Conservation (phyloP, 2,888 invertebrate genomes). For the Leptopilina syphax region DNA sequence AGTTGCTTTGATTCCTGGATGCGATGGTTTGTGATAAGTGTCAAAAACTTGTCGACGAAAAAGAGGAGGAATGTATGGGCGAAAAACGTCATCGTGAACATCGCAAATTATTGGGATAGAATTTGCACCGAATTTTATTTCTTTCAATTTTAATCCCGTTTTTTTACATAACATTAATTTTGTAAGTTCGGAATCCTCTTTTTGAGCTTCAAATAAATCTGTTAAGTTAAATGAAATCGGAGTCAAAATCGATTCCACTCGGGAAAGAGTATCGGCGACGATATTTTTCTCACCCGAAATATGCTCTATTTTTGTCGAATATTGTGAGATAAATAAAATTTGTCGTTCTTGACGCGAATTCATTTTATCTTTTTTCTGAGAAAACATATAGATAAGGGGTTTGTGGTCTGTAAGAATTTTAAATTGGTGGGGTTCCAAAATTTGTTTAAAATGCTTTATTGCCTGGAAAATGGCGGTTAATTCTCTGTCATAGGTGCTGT, state of each 20-base stretch:
- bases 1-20: constrained; percentile 55
- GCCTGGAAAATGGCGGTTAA: too few relatives aligned
- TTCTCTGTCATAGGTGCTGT: background rate
- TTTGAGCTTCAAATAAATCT: background rate
- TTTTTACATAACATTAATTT: background rate
- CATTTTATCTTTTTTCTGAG: background rate
- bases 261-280: background rate
- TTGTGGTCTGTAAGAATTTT: background rate
- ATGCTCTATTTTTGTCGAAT: background rate
- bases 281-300: background rate
- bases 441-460: background rate
- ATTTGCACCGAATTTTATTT: background rate
- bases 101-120: background rate
- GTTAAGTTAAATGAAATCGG: constrained; percentile 5
- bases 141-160: constrained; percentile 1
- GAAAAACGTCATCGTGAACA: background rate
- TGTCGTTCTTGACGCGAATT: background rate
- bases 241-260: background rate
- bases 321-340: background rate
- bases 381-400: background rate
- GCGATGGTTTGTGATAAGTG: constrained; percentile 55
- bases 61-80: constrained; percentile 36
- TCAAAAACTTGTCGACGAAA: constrained; percentile 43
- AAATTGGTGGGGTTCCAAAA: constrained; percentile 3
- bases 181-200: background rate